Base-by-base conservation (phyloP, 2,888 invertebrate species). In the Biston stratarius region DNA sequence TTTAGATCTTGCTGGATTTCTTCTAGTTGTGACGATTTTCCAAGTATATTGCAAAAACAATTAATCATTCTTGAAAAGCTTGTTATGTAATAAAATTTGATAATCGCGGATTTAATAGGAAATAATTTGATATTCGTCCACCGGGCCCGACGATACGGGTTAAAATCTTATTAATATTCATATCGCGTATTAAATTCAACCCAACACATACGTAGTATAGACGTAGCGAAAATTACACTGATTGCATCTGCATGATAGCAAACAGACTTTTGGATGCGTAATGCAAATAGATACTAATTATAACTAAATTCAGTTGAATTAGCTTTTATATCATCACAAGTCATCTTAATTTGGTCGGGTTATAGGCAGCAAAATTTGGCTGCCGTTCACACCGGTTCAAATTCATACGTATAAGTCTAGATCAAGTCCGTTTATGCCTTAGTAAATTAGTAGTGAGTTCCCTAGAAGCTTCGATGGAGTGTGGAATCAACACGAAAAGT, bases 161-260 rank as follows among this genome's bases (percentile, higher is more conserved):
- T 44, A 14, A 52, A 61, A 15, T 44, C 60, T 14, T 38, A 47
- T 61, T 47, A 61, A 47, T 61, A 61, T 61, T 47, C 53, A 55
- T 61, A 36, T n/a, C 45, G n/a, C 6, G 53, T 52, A 53, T 47
- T 45, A 55, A 61, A 47, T 61, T n/a, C 15, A 55, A 42, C 38
- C 6, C 34, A n/a, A 11, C 12, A 7, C 40, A 9, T n/a, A 7
- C 40, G 6, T n/a, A n/a, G 9, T 24, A 15, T 44, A 33, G 8
- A 15, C 38, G 36, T 61, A 36, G 34, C 5, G 15, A 55, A 52
- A 61, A 52, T 61, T 53, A 55, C 55, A 53, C 47, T 61, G 45
- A 55, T 55, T 52, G 15, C 53, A 53, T 42, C 38, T 53, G 47
- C 53, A 52, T 34, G 33, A 52, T 14, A 12, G 40, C 34, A n/a